These are phyloP conservation scores for Lordiphosa fenestrarum DNA, from an alignment of 2,888 invertebrate genomes.

Conservation along the genomic window DNA sequence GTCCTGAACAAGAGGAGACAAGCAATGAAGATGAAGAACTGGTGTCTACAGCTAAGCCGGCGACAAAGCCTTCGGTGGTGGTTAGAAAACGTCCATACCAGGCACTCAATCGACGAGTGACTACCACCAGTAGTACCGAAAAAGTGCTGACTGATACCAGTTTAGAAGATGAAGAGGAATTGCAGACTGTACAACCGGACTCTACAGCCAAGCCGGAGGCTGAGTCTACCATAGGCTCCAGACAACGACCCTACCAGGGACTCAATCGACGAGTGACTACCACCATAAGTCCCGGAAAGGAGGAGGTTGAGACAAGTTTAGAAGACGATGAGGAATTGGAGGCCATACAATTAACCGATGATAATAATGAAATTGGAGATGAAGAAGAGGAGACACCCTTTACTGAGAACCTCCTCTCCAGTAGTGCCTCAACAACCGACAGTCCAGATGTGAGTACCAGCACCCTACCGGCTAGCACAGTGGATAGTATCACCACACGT, in stretches of 20 bases:
- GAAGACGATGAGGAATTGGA: slow-evolving; percentile 5
- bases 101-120: slow-evolving; percentile 18
- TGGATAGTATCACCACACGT: background rate
- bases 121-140: background rate
- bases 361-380: background rate
- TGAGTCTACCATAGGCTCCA: background rate
- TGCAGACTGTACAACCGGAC: background rate
- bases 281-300: background rate
- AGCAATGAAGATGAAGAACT: slow-evolving; percentile 11
- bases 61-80: background rate
- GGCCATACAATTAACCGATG: background rate
- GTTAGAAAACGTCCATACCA: slow-evolving; percentile 18
- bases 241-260: slow-evolving; percentile 18
- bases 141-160: background rate
- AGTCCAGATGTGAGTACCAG: too few species aligned
- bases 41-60: background rate
- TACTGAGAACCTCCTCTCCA: too few species aligned
- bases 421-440: too few species aligned
- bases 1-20: background rate
- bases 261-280: slow-evolving; percentile 18
- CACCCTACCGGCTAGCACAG: background rate
- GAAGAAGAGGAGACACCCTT: background rate
- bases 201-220: background rate
- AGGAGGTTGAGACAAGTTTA: background rate
- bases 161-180: slow-evolving; percentile 14